Conservation (phyloP, 2,888 invertebrate genomes). For the Pyrrhia umbra region DNA sequence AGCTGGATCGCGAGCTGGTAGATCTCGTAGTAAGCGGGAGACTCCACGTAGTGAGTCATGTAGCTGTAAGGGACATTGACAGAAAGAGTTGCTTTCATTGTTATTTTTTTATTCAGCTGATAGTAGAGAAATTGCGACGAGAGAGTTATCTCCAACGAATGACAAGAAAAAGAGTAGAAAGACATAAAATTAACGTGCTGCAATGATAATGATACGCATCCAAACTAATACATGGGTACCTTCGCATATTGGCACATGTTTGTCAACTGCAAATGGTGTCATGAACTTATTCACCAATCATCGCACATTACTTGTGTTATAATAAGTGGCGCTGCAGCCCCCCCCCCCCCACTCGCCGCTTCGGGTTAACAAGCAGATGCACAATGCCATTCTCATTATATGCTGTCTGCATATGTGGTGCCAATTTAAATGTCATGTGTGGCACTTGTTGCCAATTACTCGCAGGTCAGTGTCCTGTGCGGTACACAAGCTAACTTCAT, state of each 20-base stretch:
- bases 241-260: too few relatives aligned
- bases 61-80: conserved; percentile 62
- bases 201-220: too few relatives aligned
- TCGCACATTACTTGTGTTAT: background rate
- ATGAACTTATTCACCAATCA: background rate
- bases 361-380: conserved; percentile 13
- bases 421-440: conserved; percentile 35
- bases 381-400: conserved; percentile 32
- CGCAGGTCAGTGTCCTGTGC: conserved; percentile 20
- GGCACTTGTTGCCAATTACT: conserved; percentile 41
- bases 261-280: conserved; percentile 8
- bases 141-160: too few relatives aligned
- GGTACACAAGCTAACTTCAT: background rate
- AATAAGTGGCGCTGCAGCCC: background rate
- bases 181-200: too few relatives aligned
- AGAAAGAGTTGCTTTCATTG: background rate
- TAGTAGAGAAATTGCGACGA: too few relatives aligned
- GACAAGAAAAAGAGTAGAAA: too few relatives aligned
- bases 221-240: too few relatives aligned
- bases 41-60: conserved; percentile 68
- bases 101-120: too few relatives aligned
- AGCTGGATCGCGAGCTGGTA: conserved; percentile 65
- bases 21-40: conserved; percentile 68
- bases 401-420: conserved; percentile 49
- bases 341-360: background rate